Conservation (phyloP, 1,140 invertebrate genomes). For the Chlorops oryzae region DNA sequence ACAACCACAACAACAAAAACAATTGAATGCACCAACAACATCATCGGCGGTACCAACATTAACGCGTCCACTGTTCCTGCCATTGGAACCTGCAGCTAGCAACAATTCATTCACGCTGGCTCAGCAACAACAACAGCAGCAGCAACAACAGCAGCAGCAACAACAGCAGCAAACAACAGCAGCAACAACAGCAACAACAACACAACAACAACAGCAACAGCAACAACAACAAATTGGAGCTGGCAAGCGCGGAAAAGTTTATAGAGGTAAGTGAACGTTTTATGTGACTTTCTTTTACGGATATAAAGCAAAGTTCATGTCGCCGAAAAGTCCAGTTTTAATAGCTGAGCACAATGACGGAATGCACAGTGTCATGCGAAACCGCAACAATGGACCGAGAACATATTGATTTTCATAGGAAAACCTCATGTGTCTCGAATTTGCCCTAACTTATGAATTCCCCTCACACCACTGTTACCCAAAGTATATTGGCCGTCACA, state of each 20-base stretch:
- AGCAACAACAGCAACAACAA: conserved; percentile 4
- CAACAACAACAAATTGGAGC: conserved; percentile 15
- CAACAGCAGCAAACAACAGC: background rate
- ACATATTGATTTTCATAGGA: too few relatives aligned
- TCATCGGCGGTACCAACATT: conserved; percentile 5
- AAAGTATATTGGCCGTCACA: conserved; percentile 27
- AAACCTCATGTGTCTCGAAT: too few relatives aligned
- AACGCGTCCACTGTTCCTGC: background rate
- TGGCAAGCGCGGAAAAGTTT: conserved; percentile 44
- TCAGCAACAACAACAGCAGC: conserved; percentile 6
- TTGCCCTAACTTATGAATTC: too few relatives aligned
- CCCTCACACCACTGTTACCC: too few relatives aligned
- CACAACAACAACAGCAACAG: conserved; percentile 10
- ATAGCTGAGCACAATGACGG: too few relatives aligned
- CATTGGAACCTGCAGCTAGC: too few relatives aligned
- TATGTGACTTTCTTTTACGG: conserved; percentile 25
- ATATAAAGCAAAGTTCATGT: too few relatives aligned
- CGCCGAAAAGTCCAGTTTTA: too few relatives aligned
- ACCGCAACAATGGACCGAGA: too few relatives aligned
- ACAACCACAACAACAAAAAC: conserved; percentile 17
- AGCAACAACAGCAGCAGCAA: background rate
- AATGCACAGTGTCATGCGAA: too few relatives aligned
- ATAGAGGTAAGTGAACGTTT: conserved; percentile 45
- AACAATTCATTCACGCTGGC: too few relatives aligned
- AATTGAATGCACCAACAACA: conserved; percentile 12